These are phyloP conservation scores for Protobothrops flavoviridis DNA, from an alignment of 2,113 vertebrate species.

Conservation along the genomic window DNA sequence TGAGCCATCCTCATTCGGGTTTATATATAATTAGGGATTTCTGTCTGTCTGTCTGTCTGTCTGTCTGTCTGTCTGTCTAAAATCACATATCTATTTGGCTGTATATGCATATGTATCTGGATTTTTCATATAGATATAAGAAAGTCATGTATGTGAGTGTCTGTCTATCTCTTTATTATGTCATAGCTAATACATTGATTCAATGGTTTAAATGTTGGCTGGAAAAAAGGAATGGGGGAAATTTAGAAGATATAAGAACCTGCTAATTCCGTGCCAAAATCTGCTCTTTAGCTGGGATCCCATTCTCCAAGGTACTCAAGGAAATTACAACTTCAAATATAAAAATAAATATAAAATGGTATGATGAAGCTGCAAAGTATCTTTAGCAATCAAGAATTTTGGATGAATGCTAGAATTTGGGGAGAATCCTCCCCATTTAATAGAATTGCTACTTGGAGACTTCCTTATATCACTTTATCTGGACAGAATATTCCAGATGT, in stretches of 20 bases:
- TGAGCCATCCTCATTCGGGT: neutral
- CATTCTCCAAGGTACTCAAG: neutral
- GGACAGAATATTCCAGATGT: neutral
- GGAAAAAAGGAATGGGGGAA: neutral
- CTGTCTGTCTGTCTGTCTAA: no score
- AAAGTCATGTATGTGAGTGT: neutral
- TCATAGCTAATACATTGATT: neutral
- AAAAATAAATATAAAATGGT: neutral
- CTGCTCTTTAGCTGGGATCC: neutral
- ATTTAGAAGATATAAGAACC: neutral
- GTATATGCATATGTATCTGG: neutral
- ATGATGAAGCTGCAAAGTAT: no score
- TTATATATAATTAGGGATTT: neutral
- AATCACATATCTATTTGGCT: neutral
- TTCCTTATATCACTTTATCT: neutral
- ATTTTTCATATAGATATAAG: neutral
- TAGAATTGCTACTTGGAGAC: neutral
- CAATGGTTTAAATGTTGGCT: neutral
- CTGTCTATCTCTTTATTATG: neutral
- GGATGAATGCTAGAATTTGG: neutral
- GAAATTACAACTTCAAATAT: neutral
- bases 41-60: neutral
- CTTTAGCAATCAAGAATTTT: no score
- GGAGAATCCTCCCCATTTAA: neutral
- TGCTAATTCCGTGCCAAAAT: neutral